Percentiles rank a stretch among this genome's conserved stretches.
phyloP scores from a whole-genome alignment of 2,797 vertebrate genomes.

The Tolypeutes matacus region DNA sequence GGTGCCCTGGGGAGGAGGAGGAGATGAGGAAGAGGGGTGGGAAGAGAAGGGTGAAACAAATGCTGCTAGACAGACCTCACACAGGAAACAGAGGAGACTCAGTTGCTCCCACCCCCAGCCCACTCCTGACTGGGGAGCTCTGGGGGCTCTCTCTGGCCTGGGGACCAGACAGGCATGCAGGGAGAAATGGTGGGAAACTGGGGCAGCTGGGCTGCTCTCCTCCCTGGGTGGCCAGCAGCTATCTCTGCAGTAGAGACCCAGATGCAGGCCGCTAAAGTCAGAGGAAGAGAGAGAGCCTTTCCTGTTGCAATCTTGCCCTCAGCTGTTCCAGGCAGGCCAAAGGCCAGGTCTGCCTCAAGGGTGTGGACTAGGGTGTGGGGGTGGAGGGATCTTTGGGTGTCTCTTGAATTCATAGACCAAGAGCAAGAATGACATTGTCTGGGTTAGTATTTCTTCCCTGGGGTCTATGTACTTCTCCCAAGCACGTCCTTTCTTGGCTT shows the following conservation, averaged over 20 bases:
- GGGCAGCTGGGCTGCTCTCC: background rate
- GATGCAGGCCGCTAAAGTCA: background rate
- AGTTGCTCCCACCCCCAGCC: conserved; percentile 81
- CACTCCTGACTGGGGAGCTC: conserved; percentile 72
- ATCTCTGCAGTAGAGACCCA: background rate
- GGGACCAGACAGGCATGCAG: background rate
- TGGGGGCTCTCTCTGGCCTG: conserved; percentile 46
- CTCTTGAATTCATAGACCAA: conserved; percentile 8
- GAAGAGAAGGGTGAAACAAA: conserved; percentile 81
- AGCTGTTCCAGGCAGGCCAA: background rate
- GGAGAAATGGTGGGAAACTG: background rate
- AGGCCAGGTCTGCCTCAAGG: conserved; percentile 1
- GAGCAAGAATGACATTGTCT: background rate
- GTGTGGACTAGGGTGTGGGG: background rate
- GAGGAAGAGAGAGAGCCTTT: background rate
- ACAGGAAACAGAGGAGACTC: conserved; percentile 74
- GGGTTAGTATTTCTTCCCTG: background rate
- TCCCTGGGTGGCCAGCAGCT: background rate
- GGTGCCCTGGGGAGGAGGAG: conserved; percentile 76
- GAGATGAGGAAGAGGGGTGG: conserved; percentile 79
- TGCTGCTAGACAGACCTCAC: conserved; percentile 83
- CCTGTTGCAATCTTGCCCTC: background rate
- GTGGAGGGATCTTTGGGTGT: background rate
- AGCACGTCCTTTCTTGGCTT: background rate
- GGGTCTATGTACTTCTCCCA: background rate